phyloP scores from a whole-genome alignment of 2,888 invertebrate species.

The Phengaris arion region DNA sequence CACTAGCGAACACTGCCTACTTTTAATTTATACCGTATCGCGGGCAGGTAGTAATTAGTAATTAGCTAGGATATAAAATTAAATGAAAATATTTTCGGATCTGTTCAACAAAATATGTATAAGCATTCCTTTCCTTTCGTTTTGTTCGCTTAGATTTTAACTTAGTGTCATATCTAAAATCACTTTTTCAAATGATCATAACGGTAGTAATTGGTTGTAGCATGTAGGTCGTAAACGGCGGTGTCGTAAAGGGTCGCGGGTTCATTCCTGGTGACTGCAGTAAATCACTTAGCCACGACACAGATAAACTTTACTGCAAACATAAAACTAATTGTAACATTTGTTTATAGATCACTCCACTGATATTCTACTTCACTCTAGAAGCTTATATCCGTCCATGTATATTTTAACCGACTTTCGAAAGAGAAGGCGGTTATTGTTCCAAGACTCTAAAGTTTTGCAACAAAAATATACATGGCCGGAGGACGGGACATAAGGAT shows the following conservation, averaged over 20 bases:
- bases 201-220: conserved; percentile 31
- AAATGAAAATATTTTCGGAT: neutral
- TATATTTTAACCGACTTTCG: too few relatives aligned
- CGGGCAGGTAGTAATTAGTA: neutral
- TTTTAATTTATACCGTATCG: conserved; percentile 13
- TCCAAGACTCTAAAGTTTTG: neutral
- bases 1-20: neutral
- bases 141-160: neutral
- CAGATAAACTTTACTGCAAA: conserved; percentile 63
- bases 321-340: conserved; percentile 44
- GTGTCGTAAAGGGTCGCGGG: conserved; percentile 54
- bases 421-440: too few relatives aligned
- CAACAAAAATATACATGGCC: neutral
- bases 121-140: neutral
- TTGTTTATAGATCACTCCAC: conserved; percentile 54
- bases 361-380: conserved; percentile 41
- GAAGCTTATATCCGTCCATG: neutral
- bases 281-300: conserved; percentile 78
- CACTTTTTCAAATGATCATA: conserved; percentile 20
- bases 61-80: neutral
- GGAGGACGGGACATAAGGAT: neutral
- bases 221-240: conserved; percentile 59
- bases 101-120: neutral
- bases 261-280: conserved; percentile 67
- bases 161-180: neutral